Evolutionary conservation across 2,888 invertebrate genomes (phyloP).

Genomic region (Eupithecia exiguata): DNA sequence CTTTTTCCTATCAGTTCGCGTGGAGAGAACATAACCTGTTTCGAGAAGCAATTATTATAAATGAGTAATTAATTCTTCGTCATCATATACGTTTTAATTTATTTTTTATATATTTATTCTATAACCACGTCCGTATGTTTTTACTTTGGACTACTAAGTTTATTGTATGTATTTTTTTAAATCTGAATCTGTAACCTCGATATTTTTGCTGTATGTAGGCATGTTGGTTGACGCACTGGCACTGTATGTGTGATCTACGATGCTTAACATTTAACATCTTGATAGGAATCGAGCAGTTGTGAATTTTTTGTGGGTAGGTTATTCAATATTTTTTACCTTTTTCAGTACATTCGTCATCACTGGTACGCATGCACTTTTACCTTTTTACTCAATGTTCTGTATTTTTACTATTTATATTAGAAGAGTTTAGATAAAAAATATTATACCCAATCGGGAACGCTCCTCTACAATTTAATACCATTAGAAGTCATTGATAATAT

Average conservation of each 20-base stretch:
- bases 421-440: neutral
- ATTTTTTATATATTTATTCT: constrained; percentile 69
- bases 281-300: constrained; percentile 24
- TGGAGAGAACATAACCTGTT: constrained; percentile 99
- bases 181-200: constrained; percentile 44
- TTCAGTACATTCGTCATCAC: constrained; percentile 54
- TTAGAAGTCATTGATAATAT: no score
- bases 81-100: constrained; percentile 75
- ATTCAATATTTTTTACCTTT: constrained; percentile 57
- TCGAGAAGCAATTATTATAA: constrained; percentile 96
- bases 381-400: constrained; percentile 29
- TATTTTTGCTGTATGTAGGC: constrained; percentile 70
- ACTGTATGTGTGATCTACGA: constrained; percentile 54
- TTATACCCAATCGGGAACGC: neutral
- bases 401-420: constrained; percentile 20
- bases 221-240: constrained; percentile 75
- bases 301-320: constrained; percentile 50
- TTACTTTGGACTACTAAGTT: constrained; percentile 49
- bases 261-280: constrained; percentile 50
- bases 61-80: constrained; percentile 89
- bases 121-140: constrained; percentile 60
- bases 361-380: constrained; percentile 71
- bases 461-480: neutral
- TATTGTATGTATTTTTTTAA: constrained; percentile 47
- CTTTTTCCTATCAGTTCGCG: constrained; percentile 88